Evolutionary conservation across 1,140 invertebrate genomes (phyloP), one percentile per base, ranked within the genome.

Genomic region (Atta cephalotes): DNA sequence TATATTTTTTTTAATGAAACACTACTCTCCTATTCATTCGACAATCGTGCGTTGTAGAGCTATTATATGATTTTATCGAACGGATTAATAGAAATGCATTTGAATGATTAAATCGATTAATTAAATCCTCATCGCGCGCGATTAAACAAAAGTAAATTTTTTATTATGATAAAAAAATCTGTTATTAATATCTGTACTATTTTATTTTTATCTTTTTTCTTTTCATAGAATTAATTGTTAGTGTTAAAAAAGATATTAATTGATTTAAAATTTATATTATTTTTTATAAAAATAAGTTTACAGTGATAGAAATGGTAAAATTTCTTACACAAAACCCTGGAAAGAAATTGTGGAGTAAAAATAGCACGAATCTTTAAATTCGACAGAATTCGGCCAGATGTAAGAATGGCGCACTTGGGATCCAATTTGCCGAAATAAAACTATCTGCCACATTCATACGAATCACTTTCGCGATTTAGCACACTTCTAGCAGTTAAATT

Each of bases 351-450:
- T 12, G 31, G 14, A 35, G 21, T 35, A 16, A 49, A 82, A 25
- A 76, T 62, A 72, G 51, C 28, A 62, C 21, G 25, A 74, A 51
- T 51, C n/a, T 3, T 76, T 84, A 62, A 45, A 81, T 45, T 58
- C 10, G 65, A 81, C 49, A 71, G 79, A 74, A 84, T 76, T 76
- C 70, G 68, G 70, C 18, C 14, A 35, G 39, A 84, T 84, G 56
- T 84, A 51, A 84, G 70, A 74, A 76, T 76, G 21, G n/a, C 25
- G 58, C 80, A 63, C 70, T 74, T 49, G 80, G 80, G 80, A 84
- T 84, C 62, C 70, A 84, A 74, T 76, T 84, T 74, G 35, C 25
- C 58, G 45, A 84, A 62, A 58, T 81, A 58, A 63, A 74, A 84
- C 25, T 49, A 72, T 60, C 63, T n/a, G 70, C 56, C 56, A 51